Conservation (phyloP, 2,888 invertebrate species). For the Pharmacophagus antenor region DNA sequence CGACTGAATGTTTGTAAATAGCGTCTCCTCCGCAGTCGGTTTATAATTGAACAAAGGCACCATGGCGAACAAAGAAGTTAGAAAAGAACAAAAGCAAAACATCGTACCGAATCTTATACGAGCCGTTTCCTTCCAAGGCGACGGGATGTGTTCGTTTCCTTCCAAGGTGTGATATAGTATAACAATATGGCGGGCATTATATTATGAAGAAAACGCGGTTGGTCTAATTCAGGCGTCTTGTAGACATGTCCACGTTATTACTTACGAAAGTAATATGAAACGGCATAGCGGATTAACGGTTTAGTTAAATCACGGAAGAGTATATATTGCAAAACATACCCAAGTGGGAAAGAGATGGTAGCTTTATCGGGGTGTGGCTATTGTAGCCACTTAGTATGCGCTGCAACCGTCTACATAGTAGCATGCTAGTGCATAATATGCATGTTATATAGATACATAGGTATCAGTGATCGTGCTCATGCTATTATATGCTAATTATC, state of each 20-base stretch:
- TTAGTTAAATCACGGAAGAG: slow-evolving; percentile 24
- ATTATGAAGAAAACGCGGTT: slow-evolving; percentile 52
- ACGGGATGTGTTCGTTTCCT: slow-evolving; percentile 66
- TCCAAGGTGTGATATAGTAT: slow-evolving; percentile 62
- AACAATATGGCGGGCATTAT: slow-evolving; percentile 61
- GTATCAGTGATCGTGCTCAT: slow-evolving; percentile 52
- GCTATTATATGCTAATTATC: slow-evolving; percentile 66
- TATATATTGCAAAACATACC: slow-evolving; percentile 27
- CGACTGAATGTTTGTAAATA: slow-evolving; percentile 68
- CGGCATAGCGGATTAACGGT: slow-evolving; percentile 48
- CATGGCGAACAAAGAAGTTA: slow-evolving; percentile 70
- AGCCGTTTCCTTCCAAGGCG: slow-evolving; percentile 63
- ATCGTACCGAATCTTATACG: slow-evolving; percentile 56
- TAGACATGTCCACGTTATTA: slow-evolving; percentile 38
- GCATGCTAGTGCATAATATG: slow-evolving; percentile 52
- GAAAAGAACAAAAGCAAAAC: slow-evolving; percentile 70
- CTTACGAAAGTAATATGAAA: slow-evolving; percentile 47
- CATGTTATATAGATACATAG: slow-evolving; percentile 36
- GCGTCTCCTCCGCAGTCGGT: slow-evolving; percentile 50
- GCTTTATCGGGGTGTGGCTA: slow-evolving; percentile 70
- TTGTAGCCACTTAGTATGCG: slow-evolving; percentile 65
- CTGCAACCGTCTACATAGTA: slow-evolving; percentile 55
- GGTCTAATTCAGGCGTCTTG: slow-evolving; percentile 50
- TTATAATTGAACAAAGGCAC: slow-evolving; percentile 70
- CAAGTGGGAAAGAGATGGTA: slow-evolving; percentile 57